Percentiles rank a stretch among this genome's conserved stretches.
These are phyloP conservation scores for Steinernema khuongi DNA, from an alignment of 1,140 invertebrate species.

Conservation along the genomic window DNA sequence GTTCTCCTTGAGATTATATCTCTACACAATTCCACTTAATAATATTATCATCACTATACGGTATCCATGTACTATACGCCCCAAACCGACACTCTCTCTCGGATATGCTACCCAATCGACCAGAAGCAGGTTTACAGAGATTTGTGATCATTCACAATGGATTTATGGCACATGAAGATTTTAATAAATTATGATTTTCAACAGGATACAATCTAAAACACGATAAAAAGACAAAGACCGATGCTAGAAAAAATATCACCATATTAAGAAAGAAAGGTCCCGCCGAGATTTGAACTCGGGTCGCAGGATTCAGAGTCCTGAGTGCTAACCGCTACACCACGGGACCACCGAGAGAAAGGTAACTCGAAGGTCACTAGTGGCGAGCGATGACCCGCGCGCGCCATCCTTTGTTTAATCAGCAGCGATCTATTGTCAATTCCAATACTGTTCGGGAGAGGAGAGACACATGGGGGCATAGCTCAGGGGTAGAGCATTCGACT, in stretches of 20 bases:
- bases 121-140: neutral
- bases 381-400: too few relatives aligned
- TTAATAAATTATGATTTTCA: too few relatives aligned
- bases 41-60: too few relatives aligned
- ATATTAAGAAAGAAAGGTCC: constrained; percentile 38
- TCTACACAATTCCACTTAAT: too few relatives aligned
- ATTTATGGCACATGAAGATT: neutral
- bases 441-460: too few relatives aligned
- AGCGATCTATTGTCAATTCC: too few relatives aligned
- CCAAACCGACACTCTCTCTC: neutral
- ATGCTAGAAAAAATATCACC: neutral
- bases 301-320: constrained; percentile 58
- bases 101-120: neutral
- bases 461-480: constrained; percentile 61
- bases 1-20: neutral
- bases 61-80: neutral
- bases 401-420: too few relatives aligned
- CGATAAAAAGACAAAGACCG: neutral
- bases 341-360: constrained; percentile 8
- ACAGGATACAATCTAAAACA: too few relatives aligned
- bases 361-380: neutral
- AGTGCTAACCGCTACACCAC: constrained; percentile 58
- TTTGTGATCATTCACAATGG: neutral
- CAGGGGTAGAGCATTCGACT: constrained; percentile 63
- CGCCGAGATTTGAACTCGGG: constrained; percentile 56